A percentile compares a stretch with the other conserved stretches of the same genome.
These are phyloP conservation scores for Myiopsitta monachus DNA, from an alignment of 2,113 vertebrate species.

Conservation along the genomic window DNA sequence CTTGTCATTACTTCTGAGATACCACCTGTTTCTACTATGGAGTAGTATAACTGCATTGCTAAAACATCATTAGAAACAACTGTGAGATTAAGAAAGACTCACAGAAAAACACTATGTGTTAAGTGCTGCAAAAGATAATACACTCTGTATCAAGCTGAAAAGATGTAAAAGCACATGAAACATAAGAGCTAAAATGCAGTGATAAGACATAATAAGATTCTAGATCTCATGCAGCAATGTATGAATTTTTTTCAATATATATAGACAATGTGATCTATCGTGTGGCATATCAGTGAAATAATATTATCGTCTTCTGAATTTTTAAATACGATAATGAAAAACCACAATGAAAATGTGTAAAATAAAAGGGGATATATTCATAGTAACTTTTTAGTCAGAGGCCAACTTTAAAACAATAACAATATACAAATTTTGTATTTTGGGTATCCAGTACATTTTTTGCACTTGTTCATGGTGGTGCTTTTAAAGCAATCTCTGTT, in stretches of 20 bases:
- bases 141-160: not conserved
- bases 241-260: not conserved
- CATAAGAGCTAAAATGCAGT: not conserved
- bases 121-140: not conserved
- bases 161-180: not conserved
- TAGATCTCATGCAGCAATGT: not conserved
- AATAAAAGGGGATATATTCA: not conserved
- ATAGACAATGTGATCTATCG: not conserved
- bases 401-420: not conserved
- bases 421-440: not conserved
- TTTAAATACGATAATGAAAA: not conserved
- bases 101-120: not conserved
- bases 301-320: not conserved
- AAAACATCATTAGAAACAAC: not conserved
- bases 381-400: not conserved
- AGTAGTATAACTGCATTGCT: not conserved
- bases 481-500: not conserved
- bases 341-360: accelerated
- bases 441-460: not conserved
- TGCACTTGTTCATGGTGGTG: not conserved
- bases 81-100: not conserved
- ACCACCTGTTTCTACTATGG: not conserved
- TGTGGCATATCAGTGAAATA: not conserved
- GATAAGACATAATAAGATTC: not conserved
- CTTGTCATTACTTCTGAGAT: not conserved